These are phyloP conservation scores for Microchirus variegatus DNA, from an alignment of 2,797 vertebrate genomes.

Conservation along the genomic window DNA sequence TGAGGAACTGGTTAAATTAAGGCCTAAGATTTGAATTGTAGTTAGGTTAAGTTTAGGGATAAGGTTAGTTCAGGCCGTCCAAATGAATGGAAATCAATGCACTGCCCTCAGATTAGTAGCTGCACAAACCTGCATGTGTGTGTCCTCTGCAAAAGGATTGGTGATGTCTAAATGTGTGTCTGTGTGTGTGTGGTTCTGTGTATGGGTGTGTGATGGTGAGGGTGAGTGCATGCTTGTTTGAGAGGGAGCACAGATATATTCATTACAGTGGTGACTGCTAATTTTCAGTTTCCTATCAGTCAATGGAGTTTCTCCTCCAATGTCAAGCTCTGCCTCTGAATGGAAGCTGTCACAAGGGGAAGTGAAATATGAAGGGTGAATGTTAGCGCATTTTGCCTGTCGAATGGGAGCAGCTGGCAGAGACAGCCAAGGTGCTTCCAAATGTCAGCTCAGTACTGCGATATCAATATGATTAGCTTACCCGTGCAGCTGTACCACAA, in stretches of 20 bases:
- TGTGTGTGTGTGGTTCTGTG: too few relatives aligned
- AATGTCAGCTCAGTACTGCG: slow-evolving; percentile 68
- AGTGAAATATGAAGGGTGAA: slow-evolving; percentile 63
- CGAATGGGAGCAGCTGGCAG: slow-evolving; percentile 59
- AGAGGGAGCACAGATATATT: slow-evolving; percentile 60
- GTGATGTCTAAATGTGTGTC: too few relatives aligned
- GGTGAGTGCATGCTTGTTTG: slow-evolving; percentile 35
- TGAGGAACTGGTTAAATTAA: too few relatives aligned
- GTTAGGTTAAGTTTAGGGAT: too few relatives aligned
- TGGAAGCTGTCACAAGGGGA: slow-evolving; percentile 51
- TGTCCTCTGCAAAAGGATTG: slow-evolving; percentile 55
- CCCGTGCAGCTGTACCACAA: slow-evolving; percentile 23
- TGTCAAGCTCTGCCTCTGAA: slow-evolving; percentile 53
- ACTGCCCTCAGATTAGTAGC: too few relatives aligned
- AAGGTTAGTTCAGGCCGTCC: too few relatives aligned
- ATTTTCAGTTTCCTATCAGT: slow-evolving; percentile 70
- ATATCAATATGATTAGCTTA: slow-evolving; percentile 70
- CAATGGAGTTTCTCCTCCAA: slow-evolving; percentile 63
- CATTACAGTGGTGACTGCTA: slow-evolving; percentile 72
- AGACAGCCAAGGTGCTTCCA: slow-evolving; percentile 64
- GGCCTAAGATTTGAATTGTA: too few relatives aligned
- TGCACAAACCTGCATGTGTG: neutral
- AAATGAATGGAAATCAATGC: too few relatives aligned
- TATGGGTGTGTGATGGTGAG: slow-evolving; percentile 14
- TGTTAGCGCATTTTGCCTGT: slow-evolving; percentile 64